Evolutionary conservation across 2,113 vertebrate species (phyloP).

Genomic region (Polypterus senegalus): DNA sequence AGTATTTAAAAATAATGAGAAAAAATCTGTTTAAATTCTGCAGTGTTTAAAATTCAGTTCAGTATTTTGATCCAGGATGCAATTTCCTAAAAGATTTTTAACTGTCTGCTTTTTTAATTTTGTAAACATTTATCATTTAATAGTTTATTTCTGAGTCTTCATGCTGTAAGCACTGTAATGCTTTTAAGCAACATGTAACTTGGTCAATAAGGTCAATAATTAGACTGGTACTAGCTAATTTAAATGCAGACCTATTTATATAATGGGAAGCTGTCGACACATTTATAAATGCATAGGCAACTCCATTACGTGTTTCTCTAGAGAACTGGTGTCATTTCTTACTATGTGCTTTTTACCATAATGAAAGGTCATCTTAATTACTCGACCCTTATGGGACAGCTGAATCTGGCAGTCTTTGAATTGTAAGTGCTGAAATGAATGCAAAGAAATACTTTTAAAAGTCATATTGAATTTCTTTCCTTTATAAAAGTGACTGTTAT

Average conservation of each 20-base stretch:
- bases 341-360: constrained; percentile 6
- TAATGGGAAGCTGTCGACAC: constrained; percentile 2
- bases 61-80: too few species aligned
- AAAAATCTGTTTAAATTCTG: too few species aligned
- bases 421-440: constrained; percentile 1
- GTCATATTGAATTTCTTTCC: background rate
- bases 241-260: background rate
- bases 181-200: background rate
- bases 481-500: background rate
- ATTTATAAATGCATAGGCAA: constrained; percentile 3
- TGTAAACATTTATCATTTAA: too few species aligned
- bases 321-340: constrained; percentile 5
- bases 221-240: background rate
- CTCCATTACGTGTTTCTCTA: background rate
- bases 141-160: too few species aligned
- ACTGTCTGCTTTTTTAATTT: too few species aligned
- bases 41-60: too few species aligned
- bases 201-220: constrained; percentile 4
- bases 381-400: background rate
- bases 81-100: too few species aligned
- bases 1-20: too few species aligned
- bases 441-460: constrained; percentile 1
- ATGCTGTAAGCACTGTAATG: background rate
- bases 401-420: background rate
- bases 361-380: constrained; percentile 8